Evolutionary conservation across 2,888 invertebrate genomes (phyloP).

Genomic region (Peribatodes rhomboidaria): DNA sequence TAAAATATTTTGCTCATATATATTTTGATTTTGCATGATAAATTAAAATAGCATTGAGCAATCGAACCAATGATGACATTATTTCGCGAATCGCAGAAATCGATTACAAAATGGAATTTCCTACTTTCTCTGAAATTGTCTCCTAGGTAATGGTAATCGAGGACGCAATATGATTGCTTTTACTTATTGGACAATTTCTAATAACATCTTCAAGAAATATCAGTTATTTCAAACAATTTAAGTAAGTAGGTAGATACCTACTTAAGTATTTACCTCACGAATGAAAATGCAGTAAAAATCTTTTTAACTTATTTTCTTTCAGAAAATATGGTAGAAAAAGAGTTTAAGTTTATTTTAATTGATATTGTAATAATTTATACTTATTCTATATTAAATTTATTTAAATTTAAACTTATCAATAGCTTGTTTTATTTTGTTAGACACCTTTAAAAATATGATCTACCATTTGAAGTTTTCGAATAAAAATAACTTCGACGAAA

Average conservation of each 20-base stretch:
- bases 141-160: conserved; percentile 63
- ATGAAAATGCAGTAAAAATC: conserved; percentile 71
- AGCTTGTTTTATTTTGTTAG: conserved; percentile 42
- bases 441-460: background rate
- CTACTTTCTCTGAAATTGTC: conserved; percentile 59
- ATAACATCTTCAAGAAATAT: conserved; percentile 4
- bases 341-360: conserved; percentile 42
- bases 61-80: conserved; percentile 9
- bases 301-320: conserved; percentile 63
- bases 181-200: conserved; percentile 41
- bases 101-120: conserved; percentile 38
- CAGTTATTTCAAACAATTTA: conserved; percentile 9
- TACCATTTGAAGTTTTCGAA: no score
- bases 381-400: conserved; percentile 34
- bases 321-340: conserved; percentile 60
- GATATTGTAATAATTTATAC: conserved; percentile 37
- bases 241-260: no score
- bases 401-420: conserved; percentile 26
- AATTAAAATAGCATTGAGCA: conserved; percentile 31
- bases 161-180: conserved; percentile 66
- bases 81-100: conserved; percentile 33
- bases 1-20: conserved; percentile 14
- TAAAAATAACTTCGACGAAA: no score
- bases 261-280: conserved; percentile 45
- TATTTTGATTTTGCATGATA: conserved; percentile 40